These are phyloP conservation scores for Lobophora halterata DNA, from an alignment of 2,888 invertebrate species.

Conservation along the genomic window DNA sequence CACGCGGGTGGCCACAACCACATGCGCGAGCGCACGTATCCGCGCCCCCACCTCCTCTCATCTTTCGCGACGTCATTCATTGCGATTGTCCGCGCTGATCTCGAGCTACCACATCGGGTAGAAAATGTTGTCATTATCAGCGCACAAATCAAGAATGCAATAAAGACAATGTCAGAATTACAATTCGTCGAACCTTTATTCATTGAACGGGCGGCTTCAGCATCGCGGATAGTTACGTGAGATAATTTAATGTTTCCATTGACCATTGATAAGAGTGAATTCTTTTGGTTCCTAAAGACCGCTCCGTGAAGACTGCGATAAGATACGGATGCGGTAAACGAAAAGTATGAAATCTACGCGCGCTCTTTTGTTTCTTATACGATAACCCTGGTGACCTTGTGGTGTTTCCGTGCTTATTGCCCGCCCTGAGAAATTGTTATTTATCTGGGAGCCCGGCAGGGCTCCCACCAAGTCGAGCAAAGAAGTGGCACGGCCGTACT, in stretches of 20 bases:
- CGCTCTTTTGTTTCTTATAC: constrained; percentile 31
- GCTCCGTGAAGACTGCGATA: constrained; percentile 41
- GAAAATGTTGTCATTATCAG: constrained; percentile 77
- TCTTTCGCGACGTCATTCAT: constrained; percentile 73
- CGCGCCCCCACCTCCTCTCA: constrained; percentile 49
- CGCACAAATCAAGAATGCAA: constrained; percentile 66
- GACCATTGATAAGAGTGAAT: constrained; percentile 34
- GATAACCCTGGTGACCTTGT: constrained; percentile 69
- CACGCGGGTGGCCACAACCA: constrained; percentile 80
- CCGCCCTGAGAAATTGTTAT: constrained; percentile 30
- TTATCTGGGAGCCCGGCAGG: no score
- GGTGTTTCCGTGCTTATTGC: constrained; percentile 44
- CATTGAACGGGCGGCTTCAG: constrained; percentile 25
- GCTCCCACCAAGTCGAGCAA: no score
- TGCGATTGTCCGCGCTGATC: constrained; percentile 74
- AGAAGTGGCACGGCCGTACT: no score
- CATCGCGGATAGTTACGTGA: constrained; percentile 38
- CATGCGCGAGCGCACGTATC: constrained; percentile 71
- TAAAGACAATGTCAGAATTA: constrained; percentile 60
- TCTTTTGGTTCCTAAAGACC: constrained; percentile 39
- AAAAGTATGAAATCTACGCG: constrained; percentile 57
- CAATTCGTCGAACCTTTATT: constrained; percentile 39
- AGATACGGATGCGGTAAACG: constrained; percentile 36
- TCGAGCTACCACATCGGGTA: constrained; percentile 70
- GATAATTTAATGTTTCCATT: constrained; percentile 40